Evolutionary conservation across 2,888 invertebrate species (phyloP), one percentile per base, ranked within the genome.

Genomic region (Cephus pulcher): DNA sequence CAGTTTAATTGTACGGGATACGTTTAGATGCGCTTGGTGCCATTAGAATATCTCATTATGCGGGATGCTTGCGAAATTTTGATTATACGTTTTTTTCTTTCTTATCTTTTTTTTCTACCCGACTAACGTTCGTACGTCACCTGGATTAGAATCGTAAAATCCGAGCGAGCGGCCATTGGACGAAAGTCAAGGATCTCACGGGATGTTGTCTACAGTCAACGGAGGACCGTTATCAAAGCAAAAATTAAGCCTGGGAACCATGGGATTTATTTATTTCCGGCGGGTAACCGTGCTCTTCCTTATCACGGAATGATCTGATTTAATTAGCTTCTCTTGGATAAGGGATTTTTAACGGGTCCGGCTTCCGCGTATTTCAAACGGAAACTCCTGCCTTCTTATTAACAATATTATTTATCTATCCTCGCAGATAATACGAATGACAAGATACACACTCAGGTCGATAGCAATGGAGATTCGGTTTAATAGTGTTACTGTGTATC

Each of bases 1-100:
- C 82, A 86, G 79, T 79, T 81, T 87, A 87, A 87, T 88, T 86
- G 85, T 82, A 74, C 82, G 87, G 56, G 84, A 86, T 84, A 84
- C 81, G 81, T 86, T 87, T 86, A 87, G 84, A 84, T 84, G 80
- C 85, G 85, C 82, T 77, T 80, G 80, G 76, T 80, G 78, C 78
- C 80, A 80, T 78, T 80, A 80, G 79, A 78, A 69, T 56, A 56
- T 56, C 32, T 71, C 32, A 9, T 33, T 34, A 12, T 71, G 32
- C 71, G 32, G 1, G 23, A 71, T 34, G 9, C 33, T 71, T 71
- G 71, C 71, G 12, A 71, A 71, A 71, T 71, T 71, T 11, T 34
- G 30, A 6, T 34, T 71, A 12, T 1, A 71, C 71, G 32, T 30
- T 30, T 12, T 3, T 30, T 71, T 71, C 9, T 32, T 71, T 32